Evolutionary conservation across 2,113 vertebrate genomes (phyloP), one percentile per base, ranked within the genome.

Genomic region (Jacana jacana): DNA sequence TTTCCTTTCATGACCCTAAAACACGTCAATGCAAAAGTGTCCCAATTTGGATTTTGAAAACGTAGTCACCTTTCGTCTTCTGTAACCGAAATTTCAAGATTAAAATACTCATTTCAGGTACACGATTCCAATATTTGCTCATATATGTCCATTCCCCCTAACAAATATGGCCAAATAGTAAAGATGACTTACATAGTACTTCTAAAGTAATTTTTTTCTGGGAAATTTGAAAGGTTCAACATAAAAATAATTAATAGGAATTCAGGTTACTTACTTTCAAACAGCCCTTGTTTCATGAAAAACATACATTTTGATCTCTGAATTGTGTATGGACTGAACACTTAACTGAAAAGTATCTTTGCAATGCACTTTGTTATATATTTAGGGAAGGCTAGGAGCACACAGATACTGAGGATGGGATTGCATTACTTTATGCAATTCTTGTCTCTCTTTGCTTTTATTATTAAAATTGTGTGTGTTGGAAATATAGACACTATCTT

Each of bases 1-100:
- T 96, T 81, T 94, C 86, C 61, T 72, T 89, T 93, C 66, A 76
- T 57, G 72, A 39, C 71, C 57, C 52, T 86, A 69, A 63, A 93
- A 81, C 3, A 58, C 1, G 2, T 88, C 73, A 95, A 40, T 65
- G 39, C 44, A 85, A 65, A 90, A 84, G 25, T 39, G n/a, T 69
- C 14, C 44, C 28, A 52, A 7, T 91, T 94, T 66, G 93, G 65
- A 54, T 93, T 84, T 22, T 91, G 80, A 91, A 88, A 81, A 83
- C 17, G 4, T 60, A 37, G 33, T 46, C 61, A 79, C 28, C 33
- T 92, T 88, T 95, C 37, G 10, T 84, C 46, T 60, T 73, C 81
- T 35, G 42, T 73, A 95, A 63, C 17, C 86, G 22, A 30, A 75
- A 61, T 90, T 90, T 75, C 46, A 71, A 91, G 71, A 75, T 68